Evolutionary conservation across 2,888 invertebrate genomes (phyloP), one percentile per base, ranked within the genome.

Genomic region (Cataglyphis rosenhaueri): DNA sequence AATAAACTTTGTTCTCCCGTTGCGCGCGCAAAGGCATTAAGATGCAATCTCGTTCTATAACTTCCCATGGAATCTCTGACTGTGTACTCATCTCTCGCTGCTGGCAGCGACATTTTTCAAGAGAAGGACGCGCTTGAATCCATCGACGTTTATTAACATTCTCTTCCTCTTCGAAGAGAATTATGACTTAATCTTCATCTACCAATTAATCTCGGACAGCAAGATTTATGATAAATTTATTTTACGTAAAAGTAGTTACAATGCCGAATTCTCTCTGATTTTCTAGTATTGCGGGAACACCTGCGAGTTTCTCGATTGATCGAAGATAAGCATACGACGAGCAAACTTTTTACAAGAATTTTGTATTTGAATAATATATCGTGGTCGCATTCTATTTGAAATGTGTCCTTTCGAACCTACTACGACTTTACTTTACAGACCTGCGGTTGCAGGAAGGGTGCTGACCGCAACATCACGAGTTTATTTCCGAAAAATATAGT

Each of bases 1-100:
- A 71, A 79, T 79, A 79, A 79, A 79, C 71, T 71, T 79, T 71
- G 59, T 44, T 70, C 25, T 59, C 75, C 32, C 78, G 70, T 70
- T 9, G 70, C n/a, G 52, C 52, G 52, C 52, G 52, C 25, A 59
- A 59, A 35, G 44, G 59, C 78, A 79, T 79, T 79, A 79, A 79
- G 73, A 79, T 79, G 59, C 59, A 79, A 79, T 79, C 78, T 79
- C 78, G 41, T 4, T 59, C 59, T 79, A 44, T 71, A 79, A 59
- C 44, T 79, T 79, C 71, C 78, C 71, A 55, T 38, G 71, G 71
- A 59, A 71, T 18, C 59, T 79, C 78, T 44, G 71, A 79, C 78
- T 44, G 44, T 12, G 78, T 70, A 78, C 70, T 71, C 71, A 71
- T 59, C 73, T 78, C 44, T 79, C 44, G 71, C 71, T 79, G 71